Percentiles rank a stretch among this genome's conserved stretches.
These are phyloP conservation scores for Cavia aperea DNA, from an alignment of 2,113 vertebrate species.

Conservation along the genomic window DNA sequence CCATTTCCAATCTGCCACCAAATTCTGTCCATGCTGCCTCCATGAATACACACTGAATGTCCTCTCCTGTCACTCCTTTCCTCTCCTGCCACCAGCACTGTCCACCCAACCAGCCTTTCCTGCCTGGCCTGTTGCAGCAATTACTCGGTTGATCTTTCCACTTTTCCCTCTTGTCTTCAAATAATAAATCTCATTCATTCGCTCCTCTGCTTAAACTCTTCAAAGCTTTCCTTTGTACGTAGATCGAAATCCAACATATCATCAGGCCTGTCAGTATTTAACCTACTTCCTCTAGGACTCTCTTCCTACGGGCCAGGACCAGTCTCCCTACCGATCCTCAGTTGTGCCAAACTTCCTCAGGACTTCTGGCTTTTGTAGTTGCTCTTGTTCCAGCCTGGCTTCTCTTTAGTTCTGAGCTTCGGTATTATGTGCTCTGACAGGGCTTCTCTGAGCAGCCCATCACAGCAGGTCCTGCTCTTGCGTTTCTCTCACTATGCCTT, in stretches of 20 bases:
- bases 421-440: neutral
- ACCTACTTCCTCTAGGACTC: neutral
- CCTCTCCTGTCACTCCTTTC: neutral
- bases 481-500: neutral
- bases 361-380: neutral
- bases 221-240: conserved; percentile 6
- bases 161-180: neutral
- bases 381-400: neutral
- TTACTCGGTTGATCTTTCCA: neutral
- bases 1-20: neutral
- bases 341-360: neutral
- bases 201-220: neutral
- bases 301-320: neutral
- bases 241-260: neutral
- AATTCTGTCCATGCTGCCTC: neutral
- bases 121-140: neutral
- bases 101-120: neutral
- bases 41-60: neutral
- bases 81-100: too few species aligned
- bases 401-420: neutral
- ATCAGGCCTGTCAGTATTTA: neutral
- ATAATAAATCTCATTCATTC: neutral
- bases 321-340: neutral
- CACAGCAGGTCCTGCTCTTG: neutral
- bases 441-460: neutral